Percentiles rank a stretch among this genome's conserved stretches.
phyloP scores from a whole-genome alignment of 2,797 vertebrate genomes.

The Malurus leucopterus region DNA sequence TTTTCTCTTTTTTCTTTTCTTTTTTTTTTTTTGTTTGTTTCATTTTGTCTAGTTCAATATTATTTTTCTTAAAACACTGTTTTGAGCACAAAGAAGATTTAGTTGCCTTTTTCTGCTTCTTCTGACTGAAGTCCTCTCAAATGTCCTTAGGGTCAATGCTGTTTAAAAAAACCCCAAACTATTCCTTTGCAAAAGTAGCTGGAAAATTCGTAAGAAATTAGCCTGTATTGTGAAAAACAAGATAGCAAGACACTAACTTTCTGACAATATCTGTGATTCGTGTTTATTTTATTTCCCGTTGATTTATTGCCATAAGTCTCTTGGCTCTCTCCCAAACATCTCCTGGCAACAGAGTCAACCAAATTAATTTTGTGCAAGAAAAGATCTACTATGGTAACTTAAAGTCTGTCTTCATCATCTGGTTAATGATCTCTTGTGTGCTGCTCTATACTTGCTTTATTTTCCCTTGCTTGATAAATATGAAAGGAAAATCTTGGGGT shows the following conservation, averaged over 20 bases:
- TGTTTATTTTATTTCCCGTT: conserved; percentile 70
- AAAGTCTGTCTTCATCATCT: conserved; percentile 62
- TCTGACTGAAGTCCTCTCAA: not conserved
- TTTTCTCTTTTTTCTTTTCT: not conserved
- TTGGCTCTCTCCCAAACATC: conserved; percentile 66
- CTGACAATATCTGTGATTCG: conserved; percentile 59
- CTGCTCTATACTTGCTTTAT: conserved; percentile 34
- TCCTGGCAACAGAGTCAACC: conserved; percentile 64
- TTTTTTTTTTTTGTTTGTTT: not conserved
- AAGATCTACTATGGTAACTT: conserved; percentile 60
- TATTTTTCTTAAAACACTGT: not conserved
- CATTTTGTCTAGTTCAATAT: not conserved
- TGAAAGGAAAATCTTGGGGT: conserved; percentile 26
- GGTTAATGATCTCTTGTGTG: conserved; percentile 52
- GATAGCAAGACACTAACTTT: conserved; percentile 42
- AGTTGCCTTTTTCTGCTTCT: not conserved
- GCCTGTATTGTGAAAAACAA: conserved; percentile 36
- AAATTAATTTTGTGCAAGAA: conserved; percentile 71
- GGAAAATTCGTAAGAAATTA: not conserved
- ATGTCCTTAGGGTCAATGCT: not conserved
- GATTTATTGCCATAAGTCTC: conserved; percentile 69
- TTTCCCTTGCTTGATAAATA: conserved; percentile 24
- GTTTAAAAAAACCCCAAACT: not conserved
- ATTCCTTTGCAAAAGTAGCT: not conserved
- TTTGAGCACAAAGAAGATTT: not conserved